Conservation (phyloP, 2,113 vertebrate genomes). For the Scytalopus superciliaris region DNA sequence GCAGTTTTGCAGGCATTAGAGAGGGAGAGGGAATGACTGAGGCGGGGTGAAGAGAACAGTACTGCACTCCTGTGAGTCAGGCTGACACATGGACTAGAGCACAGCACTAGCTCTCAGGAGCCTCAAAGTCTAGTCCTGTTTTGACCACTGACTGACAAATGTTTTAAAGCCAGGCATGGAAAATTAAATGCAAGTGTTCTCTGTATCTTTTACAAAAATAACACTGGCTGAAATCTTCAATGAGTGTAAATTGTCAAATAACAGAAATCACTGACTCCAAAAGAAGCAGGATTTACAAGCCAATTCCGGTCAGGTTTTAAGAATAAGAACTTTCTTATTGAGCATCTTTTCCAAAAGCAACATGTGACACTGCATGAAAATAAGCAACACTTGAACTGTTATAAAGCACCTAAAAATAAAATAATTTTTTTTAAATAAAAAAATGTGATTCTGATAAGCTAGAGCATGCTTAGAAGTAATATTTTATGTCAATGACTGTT, state of each 20-base stretch:
- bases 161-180: background rate
- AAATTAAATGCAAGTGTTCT: background rate
- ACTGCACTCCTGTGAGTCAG: background rate
- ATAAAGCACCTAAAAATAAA: background rate
- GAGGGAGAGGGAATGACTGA: background rate
- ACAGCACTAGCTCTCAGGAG: background rate
- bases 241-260: background rate
- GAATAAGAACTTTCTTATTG: background rate
- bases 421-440: background rate
- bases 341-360: background rate
- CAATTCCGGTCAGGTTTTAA: background rate
- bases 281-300: background rate
- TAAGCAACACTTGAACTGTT: background rate
- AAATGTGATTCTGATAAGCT: background rate
- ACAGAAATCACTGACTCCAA: background rate
- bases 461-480: background rate
- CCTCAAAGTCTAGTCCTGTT: background rate
- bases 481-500: background rate
- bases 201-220: background rate
- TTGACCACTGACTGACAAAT: background rate
- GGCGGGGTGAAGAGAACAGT: background rate
- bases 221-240: background rate
- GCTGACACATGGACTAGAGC: background rate
- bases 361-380: background rate
- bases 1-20: constrained; percentile 33